phyloP scores from a whole-genome alignment of 2,113 vertebrate genomes.

The Sturnira hondurensis region DNA sequence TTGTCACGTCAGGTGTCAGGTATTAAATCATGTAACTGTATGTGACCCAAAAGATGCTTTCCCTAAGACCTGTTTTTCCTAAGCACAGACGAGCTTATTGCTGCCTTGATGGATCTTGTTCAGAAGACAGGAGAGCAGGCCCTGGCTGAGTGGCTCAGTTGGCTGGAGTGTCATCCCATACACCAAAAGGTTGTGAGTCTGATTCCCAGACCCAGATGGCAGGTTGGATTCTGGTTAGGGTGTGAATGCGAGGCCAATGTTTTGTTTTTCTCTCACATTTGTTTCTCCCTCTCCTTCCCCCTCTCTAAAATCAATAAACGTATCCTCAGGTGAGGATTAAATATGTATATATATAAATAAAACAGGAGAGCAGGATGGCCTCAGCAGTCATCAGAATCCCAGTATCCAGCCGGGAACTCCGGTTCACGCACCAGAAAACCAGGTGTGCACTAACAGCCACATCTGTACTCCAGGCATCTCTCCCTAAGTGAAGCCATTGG shows the following conservation, averaged over 20 bases:
- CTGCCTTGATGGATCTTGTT: background rate
- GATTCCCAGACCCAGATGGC: too few relatives aligned
- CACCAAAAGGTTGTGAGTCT: too few relatives aligned
- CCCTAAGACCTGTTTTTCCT: background rate
- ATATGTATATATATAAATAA: too few relatives aligned
- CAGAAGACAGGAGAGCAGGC: background rate
- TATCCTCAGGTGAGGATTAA: too few relatives aligned
- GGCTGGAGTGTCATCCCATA: too few relatives aligned
- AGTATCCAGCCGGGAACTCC: background rate
- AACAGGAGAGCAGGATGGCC: background rate
- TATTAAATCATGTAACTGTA: background rate
- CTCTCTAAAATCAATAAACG: too few relatives aligned
- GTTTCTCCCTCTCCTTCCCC: too few relatives aligned
- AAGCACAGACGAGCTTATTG: background rate
- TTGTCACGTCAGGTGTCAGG: background rate
- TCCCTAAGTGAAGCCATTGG: background rate
- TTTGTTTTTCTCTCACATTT: too few relatives aligned
- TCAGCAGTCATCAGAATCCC: accelerated
- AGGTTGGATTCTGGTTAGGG: too few relatives aligned
- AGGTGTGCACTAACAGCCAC: accelerated
- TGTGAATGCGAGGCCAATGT: too few relatives aligned
- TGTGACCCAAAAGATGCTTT: background rate
- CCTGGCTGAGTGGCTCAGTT: too few relatives aligned
- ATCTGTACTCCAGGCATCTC: too few relatives aligned
- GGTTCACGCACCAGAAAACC: accelerated